phyloP scores from a whole-genome alignment of 2,113 vertebrate genomes.

The Ardeotis arabs region DNA sequence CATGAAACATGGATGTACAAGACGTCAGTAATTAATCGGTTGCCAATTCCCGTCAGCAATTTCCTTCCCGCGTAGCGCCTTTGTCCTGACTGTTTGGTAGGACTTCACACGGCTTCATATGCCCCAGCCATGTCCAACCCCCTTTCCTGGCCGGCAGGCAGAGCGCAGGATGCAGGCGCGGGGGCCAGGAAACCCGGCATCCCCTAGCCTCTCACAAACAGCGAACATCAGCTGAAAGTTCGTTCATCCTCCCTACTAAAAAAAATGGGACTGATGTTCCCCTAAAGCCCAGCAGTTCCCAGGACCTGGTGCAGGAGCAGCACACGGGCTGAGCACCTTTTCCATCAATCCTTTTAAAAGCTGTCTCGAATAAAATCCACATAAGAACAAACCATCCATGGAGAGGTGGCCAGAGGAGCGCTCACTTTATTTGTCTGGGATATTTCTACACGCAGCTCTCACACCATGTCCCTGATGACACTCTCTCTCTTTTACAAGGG shows the following conservation, averaged over 20 bases:
- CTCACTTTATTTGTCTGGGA: background rate
- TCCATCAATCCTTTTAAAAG: background rate
- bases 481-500: background rate
- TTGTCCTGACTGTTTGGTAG: background rate
- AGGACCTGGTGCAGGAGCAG: background rate
- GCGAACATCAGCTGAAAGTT: background rate
- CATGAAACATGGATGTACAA: background rate
- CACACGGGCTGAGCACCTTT: fast-evolving
- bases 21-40: background rate
- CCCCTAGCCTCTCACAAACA: background rate
- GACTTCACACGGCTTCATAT: background rate
- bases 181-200: background rate
- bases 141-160: background rate
- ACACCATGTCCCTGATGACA: background rate
- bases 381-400: background rate
- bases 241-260: background rate
- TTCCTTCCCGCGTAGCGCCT: background rate
- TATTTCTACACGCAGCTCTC: background rate
- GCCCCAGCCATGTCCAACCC: fast-evolving
- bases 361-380: background rate
- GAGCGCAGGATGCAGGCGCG: background rate
- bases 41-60: background rate
- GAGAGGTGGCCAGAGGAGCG: fast-evolving
- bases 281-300: fast-evolving
- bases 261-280: fast-evolving